These are phyloP conservation scores for Aldabrachelys gigantea DNA, from an alignment of 2,113 vertebrate genomes.

Conservation along the genomic window DNA sequence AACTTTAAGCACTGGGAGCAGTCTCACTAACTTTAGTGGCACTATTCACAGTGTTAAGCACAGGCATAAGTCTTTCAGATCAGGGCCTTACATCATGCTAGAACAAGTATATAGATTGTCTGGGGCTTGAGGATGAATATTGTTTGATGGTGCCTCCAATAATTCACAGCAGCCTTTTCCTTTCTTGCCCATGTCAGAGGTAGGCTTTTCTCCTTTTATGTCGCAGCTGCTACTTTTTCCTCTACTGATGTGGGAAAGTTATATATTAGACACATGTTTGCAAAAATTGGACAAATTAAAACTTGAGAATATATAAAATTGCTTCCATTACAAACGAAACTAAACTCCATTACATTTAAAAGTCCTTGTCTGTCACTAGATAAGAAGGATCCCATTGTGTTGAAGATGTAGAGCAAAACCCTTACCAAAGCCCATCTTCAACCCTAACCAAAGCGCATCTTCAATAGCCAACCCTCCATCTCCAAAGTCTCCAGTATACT, in stretches of 20 bases:
- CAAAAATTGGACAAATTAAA: not conserved
- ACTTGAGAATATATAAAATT: not conserved
- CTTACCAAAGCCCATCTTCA: not conserved
- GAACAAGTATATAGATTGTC: not conserved
- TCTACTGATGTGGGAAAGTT: not conserved
- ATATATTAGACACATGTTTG: not conserved
- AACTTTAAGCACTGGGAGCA: not conserved
- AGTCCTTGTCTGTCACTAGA: not conserved
- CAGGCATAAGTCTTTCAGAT: not conserved
- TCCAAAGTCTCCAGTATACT: not conserved
- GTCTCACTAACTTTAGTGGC: not conserved
- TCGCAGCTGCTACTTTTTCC: not conserved
- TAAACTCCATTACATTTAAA: not conserved
- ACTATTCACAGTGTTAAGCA: not conserved
- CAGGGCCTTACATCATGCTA: accelerated
- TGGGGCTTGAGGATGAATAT: not conserved
- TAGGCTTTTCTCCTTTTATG: not conserved
- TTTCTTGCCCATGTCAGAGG: not conserved
- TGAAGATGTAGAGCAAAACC: not conserved
- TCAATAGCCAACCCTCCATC: not conserved
- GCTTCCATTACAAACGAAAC: not conserved
- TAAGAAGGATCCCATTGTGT: not conserved
- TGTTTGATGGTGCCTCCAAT: not conserved
- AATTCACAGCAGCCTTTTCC: not conserved
- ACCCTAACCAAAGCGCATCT: not conserved